Percentiles rank a stretch among this genome's conserved stretches.
Evolutionary conservation across 2,113 vertebrate species (phyloP).

Genomic region (Struthio camelus): DNA sequence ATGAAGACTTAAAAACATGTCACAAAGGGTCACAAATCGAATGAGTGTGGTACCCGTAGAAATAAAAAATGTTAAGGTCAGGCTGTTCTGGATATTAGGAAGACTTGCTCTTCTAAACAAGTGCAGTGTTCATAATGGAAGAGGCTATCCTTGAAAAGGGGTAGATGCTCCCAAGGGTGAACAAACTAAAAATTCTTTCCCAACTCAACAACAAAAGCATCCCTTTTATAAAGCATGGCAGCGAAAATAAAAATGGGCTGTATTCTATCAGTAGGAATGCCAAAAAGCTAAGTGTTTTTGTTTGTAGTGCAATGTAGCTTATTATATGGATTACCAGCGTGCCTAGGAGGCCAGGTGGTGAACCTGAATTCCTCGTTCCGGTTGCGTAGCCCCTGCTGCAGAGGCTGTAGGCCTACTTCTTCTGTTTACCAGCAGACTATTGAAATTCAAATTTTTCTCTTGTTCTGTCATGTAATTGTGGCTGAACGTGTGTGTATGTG

Average conservation of each 20-base stretch:
- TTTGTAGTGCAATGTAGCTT: background rate
- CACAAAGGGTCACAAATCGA: background rate
- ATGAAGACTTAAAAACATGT: background rate
- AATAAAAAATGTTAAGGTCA: background rate
- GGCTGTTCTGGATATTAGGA: background rate
- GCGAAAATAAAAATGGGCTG: background rate
- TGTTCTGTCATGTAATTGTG: background rate
- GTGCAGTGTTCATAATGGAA: background rate
- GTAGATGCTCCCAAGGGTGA: background rate
- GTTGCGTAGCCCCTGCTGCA: background rate
- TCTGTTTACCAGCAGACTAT: background rate
- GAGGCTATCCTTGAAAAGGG: background rate
- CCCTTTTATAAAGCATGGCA: background rate
- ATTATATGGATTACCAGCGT: background rate
- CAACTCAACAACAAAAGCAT: background rate
- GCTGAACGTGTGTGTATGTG: fast-evolving
- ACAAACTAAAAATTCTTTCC: background rate
- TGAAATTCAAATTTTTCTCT: background rate
- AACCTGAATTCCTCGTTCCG: background rate
- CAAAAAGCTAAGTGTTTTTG: background rate
- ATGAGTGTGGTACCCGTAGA: background rate
- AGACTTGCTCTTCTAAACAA: background rate
- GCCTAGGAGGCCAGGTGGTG: background rate
- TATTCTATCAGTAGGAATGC: background rate
- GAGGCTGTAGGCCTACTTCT: background rate